Evolutionary conservation across 2,113 vertebrate genomes (phyloP).

Genomic region (Anolis carolinensis): DNA sequence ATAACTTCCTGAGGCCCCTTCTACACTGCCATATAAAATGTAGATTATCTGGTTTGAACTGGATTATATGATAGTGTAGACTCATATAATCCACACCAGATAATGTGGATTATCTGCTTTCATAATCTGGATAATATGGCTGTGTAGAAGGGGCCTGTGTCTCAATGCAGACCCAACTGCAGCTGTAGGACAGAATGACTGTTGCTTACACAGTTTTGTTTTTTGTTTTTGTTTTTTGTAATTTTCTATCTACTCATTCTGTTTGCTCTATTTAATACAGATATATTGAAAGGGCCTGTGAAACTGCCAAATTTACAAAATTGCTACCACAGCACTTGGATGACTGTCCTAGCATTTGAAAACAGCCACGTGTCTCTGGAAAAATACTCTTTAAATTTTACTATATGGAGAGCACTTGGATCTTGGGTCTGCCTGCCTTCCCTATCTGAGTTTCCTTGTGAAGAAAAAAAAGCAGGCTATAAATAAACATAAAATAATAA

Average conservation of each 20-base stretch:
- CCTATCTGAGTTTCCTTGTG: too few species aligned
- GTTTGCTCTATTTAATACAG: slow-evolving; percentile 19
- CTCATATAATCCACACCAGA: too few species aligned
- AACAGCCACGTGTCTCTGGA: not conserved
- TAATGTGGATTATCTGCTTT: too few species aligned
- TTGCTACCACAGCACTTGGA: slow-evolving; percentile 13
- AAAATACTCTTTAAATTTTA: not conserved
- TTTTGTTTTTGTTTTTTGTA: not conserved
- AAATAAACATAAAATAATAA: too few species aligned
- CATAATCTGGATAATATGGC: too few species aligned
- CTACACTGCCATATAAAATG: too few species aligned
- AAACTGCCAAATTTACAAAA: not conserved
- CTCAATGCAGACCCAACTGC: not conserved
- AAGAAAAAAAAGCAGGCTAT: too few species aligned
- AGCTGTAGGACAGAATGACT: not conserved
- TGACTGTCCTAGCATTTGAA: slow-evolving; percentile 1
- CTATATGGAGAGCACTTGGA: not conserved
- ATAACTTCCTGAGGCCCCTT: not conserved
- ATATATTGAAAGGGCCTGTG: slow-evolving; percentile 1
- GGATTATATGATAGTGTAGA: too few species aligned
- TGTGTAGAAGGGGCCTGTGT: too few species aligned
- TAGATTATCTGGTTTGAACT: too few species aligned
- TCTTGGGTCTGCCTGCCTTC: not conserved
- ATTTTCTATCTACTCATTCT: not conserved
- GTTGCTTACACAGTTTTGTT: not conserved